A percentile compares a stretch with the other conserved stretches of the same genome.
Evolutionary conservation across 2,113 vertebrate genomes (phyloP).

Genomic region (Gavialis gangeticus): DNA sequence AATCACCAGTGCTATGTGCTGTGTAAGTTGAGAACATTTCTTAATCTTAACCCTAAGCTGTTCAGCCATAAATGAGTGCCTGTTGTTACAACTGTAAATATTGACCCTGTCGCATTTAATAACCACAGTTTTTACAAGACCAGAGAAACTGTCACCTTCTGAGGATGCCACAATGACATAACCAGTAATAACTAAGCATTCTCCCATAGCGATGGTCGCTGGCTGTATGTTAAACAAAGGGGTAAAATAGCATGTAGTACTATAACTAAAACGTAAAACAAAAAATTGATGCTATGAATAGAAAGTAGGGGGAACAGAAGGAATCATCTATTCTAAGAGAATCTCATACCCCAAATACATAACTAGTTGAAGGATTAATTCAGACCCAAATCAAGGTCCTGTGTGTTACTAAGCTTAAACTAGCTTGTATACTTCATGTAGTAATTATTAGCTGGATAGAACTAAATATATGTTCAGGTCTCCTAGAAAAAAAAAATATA

Average conservation of each 20-base stretch:
- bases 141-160: not conserved
- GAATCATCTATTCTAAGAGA: too few species aligned
- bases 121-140: not conserved
- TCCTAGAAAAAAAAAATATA: too few species aligned
- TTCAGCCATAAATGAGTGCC: not conserved
- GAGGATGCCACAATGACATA: not conserved
- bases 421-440: too few species aligned
- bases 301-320: too few species aligned
- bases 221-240: not conserved
- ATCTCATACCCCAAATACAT: too few species aligned
- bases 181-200: not conserved
- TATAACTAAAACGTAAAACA: not conserved
- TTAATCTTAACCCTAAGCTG: not conserved
- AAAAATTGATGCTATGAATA: too few species aligned
- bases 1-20: not conserved
- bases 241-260: not conserved
- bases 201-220: not conserved
- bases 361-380: too few species aligned
- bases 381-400: too few species aligned
- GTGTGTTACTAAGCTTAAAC: too few species aligned
- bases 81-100: not conserved
- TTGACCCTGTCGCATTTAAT: not conserved
- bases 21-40: not conserved
- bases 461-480: too few species aligned
- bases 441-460: too few species aligned